These are phyloP conservation scores for Adoxophyes honmai DNA, from an alignment of 1,140 invertebrate genomes.

Conservation along the genomic window DNA sequence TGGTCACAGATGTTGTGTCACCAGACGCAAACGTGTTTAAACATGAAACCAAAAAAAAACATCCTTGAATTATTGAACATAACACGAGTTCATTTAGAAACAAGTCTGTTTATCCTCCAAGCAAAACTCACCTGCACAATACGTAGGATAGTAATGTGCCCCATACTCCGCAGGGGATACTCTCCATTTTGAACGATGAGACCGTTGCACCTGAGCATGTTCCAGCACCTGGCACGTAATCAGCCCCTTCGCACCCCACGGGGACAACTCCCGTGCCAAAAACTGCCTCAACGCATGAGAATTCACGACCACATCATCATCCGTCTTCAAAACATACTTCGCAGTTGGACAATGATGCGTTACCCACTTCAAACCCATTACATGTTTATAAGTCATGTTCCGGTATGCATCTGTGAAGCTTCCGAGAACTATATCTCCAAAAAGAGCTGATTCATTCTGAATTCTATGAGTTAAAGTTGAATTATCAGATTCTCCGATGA, in stretches of 20 bases:
- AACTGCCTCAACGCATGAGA: slow-evolving; percentile 81
- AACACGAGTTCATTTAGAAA: too few relatives aligned
- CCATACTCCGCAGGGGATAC: slow-evolving; percentile 84
- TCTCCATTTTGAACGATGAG: slow-evolving; percentile 87
- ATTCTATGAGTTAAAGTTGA: slow-evolving; percentile 66
- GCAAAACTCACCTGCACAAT: slow-evolving; percentile 78
- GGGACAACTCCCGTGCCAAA: slow-evolving; percentile 77
- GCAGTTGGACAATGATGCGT: slow-evolving; percentile 83
- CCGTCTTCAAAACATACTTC: slow-evolving; percentile 86
- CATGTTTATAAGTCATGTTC: slow-evolving; percentile 93
- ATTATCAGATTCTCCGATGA: slow-evolving; percentile 80
- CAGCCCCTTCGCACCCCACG: slow-evolving; percentile 78
- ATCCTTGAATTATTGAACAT: too few relatives aligned
- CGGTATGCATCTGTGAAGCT: slow-evolving; percentile 88
- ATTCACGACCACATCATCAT: slow-evolving; percentile 90
- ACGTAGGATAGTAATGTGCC: slow-evolving; percentile 81
- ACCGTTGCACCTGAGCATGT: slow-evolving; percentile 77
- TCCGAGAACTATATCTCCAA: slow-evolving; percentile 87
- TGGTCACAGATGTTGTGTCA: too few relatives aligned
- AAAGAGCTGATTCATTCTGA: slow-evolving; percentile 78
- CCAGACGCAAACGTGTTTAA: too few relatives aligned
- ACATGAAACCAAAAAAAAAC: too few relatives aligned
- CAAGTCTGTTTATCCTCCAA: too few relatives aligned
- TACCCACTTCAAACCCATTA: slow-evolving; percentile 90
- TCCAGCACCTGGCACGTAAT: slow-evolving; percentile 79